phyloP scores from a whole-genome alignment of 2,888 invertebrate genomes.

The Stictocephala bisonia region DNA sequence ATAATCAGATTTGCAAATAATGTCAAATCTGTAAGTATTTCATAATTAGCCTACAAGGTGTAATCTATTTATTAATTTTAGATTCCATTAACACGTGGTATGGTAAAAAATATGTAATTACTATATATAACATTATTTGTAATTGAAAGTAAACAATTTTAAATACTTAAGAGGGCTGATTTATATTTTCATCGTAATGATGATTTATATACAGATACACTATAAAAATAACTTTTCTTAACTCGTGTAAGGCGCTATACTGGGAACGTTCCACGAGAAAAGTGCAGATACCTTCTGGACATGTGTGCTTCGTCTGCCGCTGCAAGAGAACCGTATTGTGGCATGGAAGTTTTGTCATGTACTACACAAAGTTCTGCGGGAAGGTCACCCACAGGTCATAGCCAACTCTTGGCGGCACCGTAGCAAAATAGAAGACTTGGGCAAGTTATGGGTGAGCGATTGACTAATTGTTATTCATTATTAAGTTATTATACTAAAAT shows the following conservation, averaged over 20 bases:
- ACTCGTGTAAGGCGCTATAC: conserved; percentile 78
- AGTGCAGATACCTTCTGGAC: conserved; percentile 94
- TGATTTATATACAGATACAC: not conserved
- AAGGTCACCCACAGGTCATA: conserved; percentile 91
- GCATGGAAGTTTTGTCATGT: conserved; percentile 99
- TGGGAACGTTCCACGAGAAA: conserved; percentile 94
- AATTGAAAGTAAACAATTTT: no score
- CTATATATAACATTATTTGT: conserved; percentile 23
- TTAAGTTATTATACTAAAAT: no score
- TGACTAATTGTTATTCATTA: no score
- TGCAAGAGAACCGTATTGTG: conserved; percentile 94
- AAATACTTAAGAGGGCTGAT: not conserved
- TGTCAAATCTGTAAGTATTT: no score
- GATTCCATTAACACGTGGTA: no score
- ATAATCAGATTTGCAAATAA: no score
- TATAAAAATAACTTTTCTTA: conserved; percentile 46
- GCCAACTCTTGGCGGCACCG: conserved; percentile 86
- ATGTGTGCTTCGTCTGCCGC: conserved; percentile 75
- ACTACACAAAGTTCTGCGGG: conserved; percentile 93
- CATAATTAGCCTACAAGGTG: no score
- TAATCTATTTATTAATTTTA: no score
- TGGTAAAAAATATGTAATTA: no score
- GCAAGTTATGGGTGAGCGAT: conserved; percentile 85
- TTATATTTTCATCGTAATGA: not conserved
- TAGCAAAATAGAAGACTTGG: conserved; percentile 84